Percentiles rank a stretch among this genome's conserved stretches.
These are phyloP conservation scores for Polyommatus icarus DNA, from an alignment of 2,888 invertebrate genomes.

Conservation along the genomic window DNA sequence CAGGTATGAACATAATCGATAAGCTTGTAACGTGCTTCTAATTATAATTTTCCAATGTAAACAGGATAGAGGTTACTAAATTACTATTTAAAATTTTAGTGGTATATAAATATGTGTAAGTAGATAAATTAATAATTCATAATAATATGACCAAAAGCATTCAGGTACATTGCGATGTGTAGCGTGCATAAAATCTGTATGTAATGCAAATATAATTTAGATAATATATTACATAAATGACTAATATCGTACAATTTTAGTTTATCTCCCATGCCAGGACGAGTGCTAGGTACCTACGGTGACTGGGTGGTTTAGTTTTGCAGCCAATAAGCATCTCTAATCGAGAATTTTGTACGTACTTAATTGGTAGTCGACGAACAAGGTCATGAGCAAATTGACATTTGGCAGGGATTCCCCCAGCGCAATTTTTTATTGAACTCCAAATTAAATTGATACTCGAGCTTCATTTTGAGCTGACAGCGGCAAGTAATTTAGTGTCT, in stretches of 20 bases:
- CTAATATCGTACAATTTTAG: not conserved
- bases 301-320: not conserved
- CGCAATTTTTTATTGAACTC: not conserved
- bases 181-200: not conserved
- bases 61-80: not conserved
- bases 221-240: not conserved
- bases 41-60: not conserved
- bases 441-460: not conserved
- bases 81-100: not conserved
- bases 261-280: not conserved
- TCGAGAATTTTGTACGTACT: not conserved
- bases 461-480: not conserved
- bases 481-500: not conserved
- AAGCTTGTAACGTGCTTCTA: not conserved
- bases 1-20: not conserved
- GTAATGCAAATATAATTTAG: not conserved
- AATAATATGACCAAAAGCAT: not conserved
- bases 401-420: not conserved
- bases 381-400: conserved; percentile 10
- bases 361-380: conserved; percentile 25
- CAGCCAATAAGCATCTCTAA: conserved; percentile 17
- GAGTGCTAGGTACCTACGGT: not conserved
- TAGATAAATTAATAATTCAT: not conserved
- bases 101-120: not conserved
- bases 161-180: conserved; percentile 1